Conservation (phyloP, 2,113 vertebrate species). For the Pycnonotus jocosus region DNA sequence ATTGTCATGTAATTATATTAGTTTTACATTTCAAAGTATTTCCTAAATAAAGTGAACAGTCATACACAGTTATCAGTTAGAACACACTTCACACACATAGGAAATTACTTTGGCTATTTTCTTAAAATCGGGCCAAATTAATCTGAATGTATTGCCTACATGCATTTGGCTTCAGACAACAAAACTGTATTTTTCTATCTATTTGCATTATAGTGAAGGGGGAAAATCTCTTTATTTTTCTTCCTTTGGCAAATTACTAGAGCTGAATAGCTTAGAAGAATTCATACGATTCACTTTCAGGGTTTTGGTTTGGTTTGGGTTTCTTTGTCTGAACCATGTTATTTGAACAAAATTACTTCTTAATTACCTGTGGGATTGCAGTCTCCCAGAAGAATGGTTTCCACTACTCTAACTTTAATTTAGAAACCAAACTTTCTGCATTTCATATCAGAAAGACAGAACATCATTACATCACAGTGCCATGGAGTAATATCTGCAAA, state of each 20-base stretch:
- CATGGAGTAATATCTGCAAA: neutral
- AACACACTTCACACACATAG: neutral
- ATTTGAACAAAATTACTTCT: neutral
- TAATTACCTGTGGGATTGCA: neutral
- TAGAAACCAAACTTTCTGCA: neutral
- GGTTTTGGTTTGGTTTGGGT: neutral
- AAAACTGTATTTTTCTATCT: neutral
- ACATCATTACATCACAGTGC: neutral
- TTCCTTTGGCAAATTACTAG: neutral
- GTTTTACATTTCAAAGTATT: neutral
- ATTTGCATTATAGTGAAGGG: neutral
- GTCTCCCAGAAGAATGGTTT: neutral
- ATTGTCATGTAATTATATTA: neutral
- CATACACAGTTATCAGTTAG: neutral
- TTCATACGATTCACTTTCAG: neutral
- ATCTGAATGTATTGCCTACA: neutral
- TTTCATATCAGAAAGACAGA: neutral
- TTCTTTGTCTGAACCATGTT: neutral
- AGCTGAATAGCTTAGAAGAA: neutral
- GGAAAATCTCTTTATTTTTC: neutral
- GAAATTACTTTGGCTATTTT: neutral
- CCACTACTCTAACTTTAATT: neutral
- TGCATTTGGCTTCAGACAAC: neutral
- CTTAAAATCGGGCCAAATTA: neutral
- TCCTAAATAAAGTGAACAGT: neutral